Base-by-base conservation (phyloP, 1,140 invertebrate genomes). In the Papilio polytes region DNA sequence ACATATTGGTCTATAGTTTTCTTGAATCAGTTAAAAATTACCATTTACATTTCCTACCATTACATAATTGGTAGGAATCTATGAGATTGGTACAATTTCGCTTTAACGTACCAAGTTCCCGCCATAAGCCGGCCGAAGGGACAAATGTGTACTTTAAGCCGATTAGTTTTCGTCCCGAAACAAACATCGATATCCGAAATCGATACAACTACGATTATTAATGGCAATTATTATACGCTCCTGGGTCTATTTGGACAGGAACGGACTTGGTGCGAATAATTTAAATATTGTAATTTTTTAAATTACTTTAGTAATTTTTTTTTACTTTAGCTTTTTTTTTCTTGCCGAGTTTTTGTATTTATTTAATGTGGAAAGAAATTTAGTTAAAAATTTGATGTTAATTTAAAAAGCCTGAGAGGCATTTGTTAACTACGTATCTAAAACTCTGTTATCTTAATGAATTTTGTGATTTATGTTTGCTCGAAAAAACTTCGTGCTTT, bases 61-160 rank as follows among this genome's bases (percentile, higher is more conserved):
- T 31, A 70, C 13, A 63, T 22, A 26, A 63, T 63, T 18, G 13
- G 63, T 70, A 70, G 63, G 26, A 70, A 70, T 70, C 63, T 13
- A 18, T 15, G 26, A 15, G 26, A 15, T 70, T 70, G 63, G 63
- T 70, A 59, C 59, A 15, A 63, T 78, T 66, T 66, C 7, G 77
- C 18, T 44, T 63, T 78, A 78, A 66, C 63, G 36, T 44, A n/a
- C 56, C 56, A 78, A 78, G 77, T 78, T 66, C 77, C 59, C n/a
- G 36, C 56, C 41, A n/a, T 78, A 66, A 78, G 56, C 77, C 36
- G 9, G n/a, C 18, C 18, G 41, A 66, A 78, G 77, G 77, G 77
- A 78, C 77, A 78, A 46, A 78, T 78, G 77, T 78, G 77, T 78
- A 78, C 18, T 63, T 63, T 78, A 78, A 78, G 77, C 77, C 77